These are phyloP conservation scores for Caenorhabditis briggsae DNA, from an alignment of 1,140 invertebrate species.

Conservation along the genomic window DNA sequence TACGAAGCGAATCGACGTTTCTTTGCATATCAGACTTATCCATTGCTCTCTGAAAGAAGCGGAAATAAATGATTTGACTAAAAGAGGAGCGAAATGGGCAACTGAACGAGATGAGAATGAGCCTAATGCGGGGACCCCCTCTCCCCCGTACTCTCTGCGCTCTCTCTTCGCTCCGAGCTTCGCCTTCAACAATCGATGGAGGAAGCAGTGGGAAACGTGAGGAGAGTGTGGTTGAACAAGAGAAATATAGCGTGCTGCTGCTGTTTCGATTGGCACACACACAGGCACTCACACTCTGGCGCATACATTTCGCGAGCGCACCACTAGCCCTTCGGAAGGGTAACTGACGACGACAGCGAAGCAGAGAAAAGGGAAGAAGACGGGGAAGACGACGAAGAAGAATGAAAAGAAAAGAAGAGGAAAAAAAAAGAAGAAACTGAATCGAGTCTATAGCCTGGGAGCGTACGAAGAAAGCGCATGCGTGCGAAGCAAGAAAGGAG, in stretches of 20 bases:
- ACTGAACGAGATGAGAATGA: background rate
- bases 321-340: background rate
- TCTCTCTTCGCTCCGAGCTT: slow-evolving; percentile 30
- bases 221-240: background rate
- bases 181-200: background rate
- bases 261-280: slow-evolving; percentile 54
- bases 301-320: slow-evolving; percentile 48
- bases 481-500: no score
- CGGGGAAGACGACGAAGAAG: background rate
- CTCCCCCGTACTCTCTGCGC: background rate
- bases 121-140: background rate
- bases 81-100: slow-evolving; percentile 10
- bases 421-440: no score
- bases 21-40: slow-evolving; percentile 77
- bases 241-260: slow-evolving; percentile 26
- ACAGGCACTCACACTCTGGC: slow-evolving; percentile 26
- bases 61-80: background rate
- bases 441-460: no score
- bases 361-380: background rate
- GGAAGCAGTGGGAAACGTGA: background rate
- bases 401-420: no score
- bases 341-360: no score
- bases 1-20: slow-evolving; percentile 73
- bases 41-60: slow-evolving; percentile 64
- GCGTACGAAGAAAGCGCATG: no score